Percentiles rank a stretch among this genome's conserved stretches.
Conservation (phyloP, 2,797 vertebrate species). For the Natrix natrix region DNA sequence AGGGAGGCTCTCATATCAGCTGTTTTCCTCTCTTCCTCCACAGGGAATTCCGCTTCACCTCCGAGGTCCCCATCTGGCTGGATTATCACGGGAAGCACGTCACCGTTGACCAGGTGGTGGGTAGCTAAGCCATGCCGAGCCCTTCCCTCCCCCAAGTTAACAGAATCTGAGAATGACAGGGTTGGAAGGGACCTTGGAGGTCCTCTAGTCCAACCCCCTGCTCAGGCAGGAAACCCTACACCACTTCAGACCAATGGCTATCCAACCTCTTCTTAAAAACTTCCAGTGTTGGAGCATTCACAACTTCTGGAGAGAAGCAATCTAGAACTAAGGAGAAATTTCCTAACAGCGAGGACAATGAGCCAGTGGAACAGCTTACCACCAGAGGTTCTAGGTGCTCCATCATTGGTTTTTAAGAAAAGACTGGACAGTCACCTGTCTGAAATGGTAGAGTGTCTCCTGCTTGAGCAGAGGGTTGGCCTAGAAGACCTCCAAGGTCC, state of each 20-base stretch:
- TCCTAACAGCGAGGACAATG: too few species aligned
- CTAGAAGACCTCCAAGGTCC: too few species aligned
- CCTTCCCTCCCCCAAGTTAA: neutral
- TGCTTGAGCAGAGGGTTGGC: too few species aligned
- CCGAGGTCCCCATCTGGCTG: slow-evolving; percentile 93
- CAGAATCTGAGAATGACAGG: neutral
- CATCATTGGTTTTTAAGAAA: too few species aligned
- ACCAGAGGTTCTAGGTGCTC: too few species aligned
- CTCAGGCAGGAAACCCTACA: neutral
- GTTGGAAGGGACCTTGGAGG: neutral
- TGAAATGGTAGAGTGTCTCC: too few species aligned
- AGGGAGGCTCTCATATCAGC: rapidly evolving
- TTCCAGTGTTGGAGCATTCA: too few species aligned
- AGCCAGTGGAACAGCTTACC: too few species aligned
- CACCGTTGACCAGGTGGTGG: slow-evolving; percentile 85
- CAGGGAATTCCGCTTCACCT: slow-evolving; percentile 93
- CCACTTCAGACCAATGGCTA: neutral
- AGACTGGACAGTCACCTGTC: too few species aligned
- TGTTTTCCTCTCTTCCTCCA: neutral
- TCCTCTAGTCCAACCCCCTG: neutral
- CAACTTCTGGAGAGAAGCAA: too few species aligned
- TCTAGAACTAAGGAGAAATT: too few species aligned
- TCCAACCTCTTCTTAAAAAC: too few species aligned
- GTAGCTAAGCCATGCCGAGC: neutral
- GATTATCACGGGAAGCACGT: slow-evolving; percentile 94